Evolutionary conservation across 2,113 vertebrate genomes (phyloP), one percentile per base, ranked within the genome.

Genomic region (Microtus richardsoni): DNA sequence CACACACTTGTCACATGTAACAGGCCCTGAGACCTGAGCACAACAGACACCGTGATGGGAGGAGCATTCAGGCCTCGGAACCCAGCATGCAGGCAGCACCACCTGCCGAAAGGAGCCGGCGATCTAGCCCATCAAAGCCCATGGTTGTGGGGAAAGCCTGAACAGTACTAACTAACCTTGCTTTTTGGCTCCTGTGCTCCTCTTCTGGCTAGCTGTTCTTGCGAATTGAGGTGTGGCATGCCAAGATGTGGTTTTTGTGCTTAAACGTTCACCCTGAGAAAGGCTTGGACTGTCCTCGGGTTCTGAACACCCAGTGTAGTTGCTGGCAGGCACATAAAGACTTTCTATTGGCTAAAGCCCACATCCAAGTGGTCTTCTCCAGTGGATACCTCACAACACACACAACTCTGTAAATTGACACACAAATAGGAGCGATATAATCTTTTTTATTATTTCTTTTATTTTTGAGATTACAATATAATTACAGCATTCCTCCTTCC

Each of bases 21-120:
- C 22, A 60, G 80, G n/a, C n/a, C n/a, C 54, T 11, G 16, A 83
- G 54, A 62, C 24, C 54, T 41, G 60, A 62, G 54, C 79, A 39
- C 8, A 62, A 28, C 2, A 0, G 58, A 83, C 2, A 0, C 13
- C 7, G 11, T 30, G 58, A 2, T 41, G 39, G n/a, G 41, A 39
- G 24, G 5, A 17, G 39, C 24, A 62, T 83, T 26, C 54, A 83
- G 13, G n/a, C 4, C n/a, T 62, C 3, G 80, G n/a, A 17, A 41
- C 58, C 54, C n/a, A 26, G 58, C n/a, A 41, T 8, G 3, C 5
- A 39, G 58, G n/a, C n/a, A 62, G n/a, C 36, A 62, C 13, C n/a
- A 62, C 13, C n/a, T 10, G 13, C 7, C 13, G 9, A 41, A 83
- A 0, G 2, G 41, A 58, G 41, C 9, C 1, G 4, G 17, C 41